Evolutionary conservation across 2,888 invertebrate species (phyloP), one percentile per base, ranked within the genome.

Genomic region (Drosophila yooni): DNA sequence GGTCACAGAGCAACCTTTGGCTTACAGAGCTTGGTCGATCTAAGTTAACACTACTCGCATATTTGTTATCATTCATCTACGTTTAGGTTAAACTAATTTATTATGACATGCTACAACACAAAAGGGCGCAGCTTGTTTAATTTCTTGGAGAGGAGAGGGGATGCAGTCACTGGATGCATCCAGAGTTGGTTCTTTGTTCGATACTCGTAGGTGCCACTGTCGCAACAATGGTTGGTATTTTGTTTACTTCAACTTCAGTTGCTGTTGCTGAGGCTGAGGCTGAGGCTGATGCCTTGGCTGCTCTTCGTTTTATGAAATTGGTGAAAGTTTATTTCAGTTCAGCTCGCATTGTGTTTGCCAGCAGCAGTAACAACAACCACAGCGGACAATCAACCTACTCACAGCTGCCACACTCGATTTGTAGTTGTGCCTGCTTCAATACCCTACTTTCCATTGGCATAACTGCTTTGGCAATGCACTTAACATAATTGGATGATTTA

Each of bases 21-120:
- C 94, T 0, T 95, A 95, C 79, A 92, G 93, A 95, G 95, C 58
- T 89, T 36, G 31, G 58, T 25, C 70, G 46, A 68, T 25, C 21
- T 54, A 18, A 21, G 38, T 36, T 64, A 46, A 46, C 25, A 46
- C 46, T 25, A 13, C n/a, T 10, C 3, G 69, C 54, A 69, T 59
- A 46, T 74, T 66, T 70, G 68, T 57, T 79, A 62, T 38, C 67
- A 66, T 34, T 65, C 68, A 21, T 36, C 61, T 57, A 57, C 29
- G 13, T 21, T 60, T 70, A 83, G 68, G 36, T 50, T 69, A 74
- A 67, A 71, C 70, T 89, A 76, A 89, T 76, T 88, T 86, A 90
- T 81, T 81, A 70, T 69, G 67, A 67, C 61, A 59, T 73, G 74
- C 77, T 81, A 70, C 69, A 63, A 59, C 50, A 40, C 31, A 36